A percentile compares a stretch with the other conserved stretches of the same genome.
Conservation (phyloP, 2,888 invertebrate genomes). For the Pyrochroa serraticornis region DNA sequence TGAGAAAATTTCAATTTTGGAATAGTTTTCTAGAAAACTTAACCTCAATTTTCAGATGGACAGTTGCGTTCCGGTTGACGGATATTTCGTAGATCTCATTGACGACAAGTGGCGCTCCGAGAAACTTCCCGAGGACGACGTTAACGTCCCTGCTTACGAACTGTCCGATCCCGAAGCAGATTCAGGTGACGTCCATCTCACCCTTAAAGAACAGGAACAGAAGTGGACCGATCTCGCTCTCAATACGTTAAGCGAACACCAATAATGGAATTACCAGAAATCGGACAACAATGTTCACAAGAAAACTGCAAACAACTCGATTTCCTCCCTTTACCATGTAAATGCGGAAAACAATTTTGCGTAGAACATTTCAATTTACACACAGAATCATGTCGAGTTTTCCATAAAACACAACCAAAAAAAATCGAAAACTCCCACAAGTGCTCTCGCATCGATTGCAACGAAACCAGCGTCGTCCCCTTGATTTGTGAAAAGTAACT, state of each 20-base stretch:
- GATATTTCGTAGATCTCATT: constrained; percentile 77
- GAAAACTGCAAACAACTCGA: constrained; percentile 70
- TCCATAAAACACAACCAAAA: constrained; percentile 35
- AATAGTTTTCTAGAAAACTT: constrained; percentile 3
- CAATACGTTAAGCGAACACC: constrained; percentile 61
- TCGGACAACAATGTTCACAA: constrained; percentile 71
- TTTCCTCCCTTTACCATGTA: constrained; percentile 73
- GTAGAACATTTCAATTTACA: constrained; percentile 69
- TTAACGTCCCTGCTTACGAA: constrained; percentile 82
- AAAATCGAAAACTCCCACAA: constrained; percentile 54
- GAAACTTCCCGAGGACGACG: constrained; percentile 82
- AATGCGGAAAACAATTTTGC: constrained; percentile 70
- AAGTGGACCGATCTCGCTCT: constrained; percentile 66
- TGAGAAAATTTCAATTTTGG: background rate
- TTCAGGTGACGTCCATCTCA: constrained; percentile 88
- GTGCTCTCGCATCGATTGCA: constrained; percentile 67
- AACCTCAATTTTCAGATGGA: constrained; percentile 53
- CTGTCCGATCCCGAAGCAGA: constrained; percentile 93
- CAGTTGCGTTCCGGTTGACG: constrained; percentile 76
- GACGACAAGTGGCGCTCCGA: constrained; percentile 90
- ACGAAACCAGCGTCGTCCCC: constrained; percentile 66
- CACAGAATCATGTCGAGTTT: constrained; percentile 60
- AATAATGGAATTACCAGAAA: constrained; percentile 76
- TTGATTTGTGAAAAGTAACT: constrained; percentile 64
- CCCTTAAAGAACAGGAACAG: constrained; percentile 85